phyloP scores from a whole-genome alignment of 2,797 vertebrate genomes.

The Tokudaia tokunoshimensis region DNA sequence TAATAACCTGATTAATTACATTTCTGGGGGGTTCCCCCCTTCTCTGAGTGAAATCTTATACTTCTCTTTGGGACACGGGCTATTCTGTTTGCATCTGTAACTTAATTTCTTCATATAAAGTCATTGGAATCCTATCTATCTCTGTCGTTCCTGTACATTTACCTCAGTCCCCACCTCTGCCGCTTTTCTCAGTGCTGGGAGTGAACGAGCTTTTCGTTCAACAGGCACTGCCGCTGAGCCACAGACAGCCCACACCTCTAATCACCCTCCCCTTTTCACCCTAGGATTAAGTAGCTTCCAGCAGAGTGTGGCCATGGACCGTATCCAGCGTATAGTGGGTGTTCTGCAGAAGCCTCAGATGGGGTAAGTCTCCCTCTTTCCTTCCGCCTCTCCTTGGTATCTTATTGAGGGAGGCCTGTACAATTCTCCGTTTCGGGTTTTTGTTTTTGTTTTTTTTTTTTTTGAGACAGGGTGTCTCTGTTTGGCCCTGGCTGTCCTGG shows the following conservation, averaged over 20 bases:
- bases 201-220: neutral
- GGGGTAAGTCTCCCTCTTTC: constrained; percentile 89
- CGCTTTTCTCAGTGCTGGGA: neutral
- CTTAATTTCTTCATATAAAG: constrained; percentile 33
- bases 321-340: constrained; percentile 96
- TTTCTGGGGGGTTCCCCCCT: neutral
- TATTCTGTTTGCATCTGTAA: neutral
- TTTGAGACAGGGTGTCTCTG: too few species aligned
- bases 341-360: constrained; percentile 94
- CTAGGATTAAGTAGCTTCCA: constrained; percentile 97
- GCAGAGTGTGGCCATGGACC: constrained; percentile 97
- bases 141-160: neutral
- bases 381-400: neutral
- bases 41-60: neutral
- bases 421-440: neutral
- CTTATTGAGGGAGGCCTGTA: neutral
- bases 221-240: neutral
- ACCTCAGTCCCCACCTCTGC: neutral
- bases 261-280: neutral
- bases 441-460: too few species aligned
- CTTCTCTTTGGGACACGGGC: neutral
- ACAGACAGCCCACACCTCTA: neutral
- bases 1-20: constrained; percentile 76
- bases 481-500: too few species aligned
- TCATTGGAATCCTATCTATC: neutral